phyloP scores from a whole-genome alignment of 2,888 invertebrate genomes.

The Sinohyriopsis cumingii region DNA sequence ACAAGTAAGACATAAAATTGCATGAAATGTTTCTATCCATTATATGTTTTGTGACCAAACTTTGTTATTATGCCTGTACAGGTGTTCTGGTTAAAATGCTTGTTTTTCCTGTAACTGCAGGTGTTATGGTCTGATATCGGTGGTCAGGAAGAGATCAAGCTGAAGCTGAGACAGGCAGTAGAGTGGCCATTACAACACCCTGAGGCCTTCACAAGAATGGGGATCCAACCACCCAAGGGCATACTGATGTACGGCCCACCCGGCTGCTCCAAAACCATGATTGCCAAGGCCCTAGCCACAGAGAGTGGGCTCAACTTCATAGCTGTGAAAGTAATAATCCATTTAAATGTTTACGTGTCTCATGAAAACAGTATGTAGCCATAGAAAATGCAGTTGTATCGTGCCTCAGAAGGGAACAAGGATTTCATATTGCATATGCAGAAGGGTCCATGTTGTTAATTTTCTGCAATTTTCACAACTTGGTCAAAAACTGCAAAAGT shows the following conservation, averaged over 20 bases:
- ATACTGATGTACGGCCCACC: conserved; percentile 97
- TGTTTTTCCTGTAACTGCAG: conserved; percentile 25
- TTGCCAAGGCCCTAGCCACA: conserved; percentile 96
- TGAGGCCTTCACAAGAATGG: conserved; percentile 85
- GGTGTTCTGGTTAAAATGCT: neutral
- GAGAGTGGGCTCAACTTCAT: conserved; percentile 96
- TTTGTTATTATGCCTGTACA: neutral
- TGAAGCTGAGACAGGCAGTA: conserved; percentile 89
- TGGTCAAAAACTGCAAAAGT: no score
- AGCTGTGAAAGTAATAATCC: conserved; percentile 83
- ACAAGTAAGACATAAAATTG: no score
- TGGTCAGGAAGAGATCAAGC: conserved; percentile 88
- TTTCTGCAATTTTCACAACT: no score
- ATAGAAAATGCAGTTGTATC: no score
- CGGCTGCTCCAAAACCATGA: conserved; percentile 98
- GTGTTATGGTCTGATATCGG: conserved; percentile 91
- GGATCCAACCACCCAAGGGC: conserved; percentile 89
- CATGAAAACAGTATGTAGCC: neutral
- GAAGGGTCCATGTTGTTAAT: no score
- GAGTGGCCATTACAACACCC: conserved; percentile 94
- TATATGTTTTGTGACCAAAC: no score
- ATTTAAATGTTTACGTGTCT: neutral
- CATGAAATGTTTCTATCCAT: no score
- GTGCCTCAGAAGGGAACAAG: no score
- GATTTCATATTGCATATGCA: no score